Base-by-base conservation (phyloP, 2,113 vertebrate species). In the Chloroceryle aenea region DNA sequence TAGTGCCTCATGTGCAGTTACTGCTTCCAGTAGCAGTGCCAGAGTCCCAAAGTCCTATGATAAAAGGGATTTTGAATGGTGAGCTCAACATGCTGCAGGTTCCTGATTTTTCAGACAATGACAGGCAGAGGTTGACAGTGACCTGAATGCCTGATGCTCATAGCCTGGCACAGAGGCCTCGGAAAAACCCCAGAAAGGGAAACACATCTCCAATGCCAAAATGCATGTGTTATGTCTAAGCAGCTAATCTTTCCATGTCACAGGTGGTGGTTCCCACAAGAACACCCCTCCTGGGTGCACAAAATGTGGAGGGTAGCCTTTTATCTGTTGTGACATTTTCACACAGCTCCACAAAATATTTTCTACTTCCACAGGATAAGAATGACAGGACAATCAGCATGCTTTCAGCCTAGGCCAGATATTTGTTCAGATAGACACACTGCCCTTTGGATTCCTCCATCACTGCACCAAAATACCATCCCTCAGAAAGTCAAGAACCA, bases 101-200 rank as follows among this genome's bases (percentile, higher is more conserved):
- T 40, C 69, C 64, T 11, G 8, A 18, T 82, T 29, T 29, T 61
- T 52, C 69, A 83, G 62, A 20, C 42, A 50, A 5, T 2, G 18
- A 5, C 22, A 71, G 56, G 17, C n/a, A 43, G 29, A 55, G 23
- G 29, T 6, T 67, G 9, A 18, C 68, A 63, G 55, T 42, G 32
- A 47, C 6, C 6, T 55, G 16, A 66, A 12, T 2, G 1, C 8
- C 61, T 56, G 23, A 4, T 77, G 36, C n/a, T 87, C 30, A 4
- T 7, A 59, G 8, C 9, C 56, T 32, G 48, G 14, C 40, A 73
- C 22, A 20, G 36, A 12, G 8, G 4, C 5, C 22, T 50, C 0
- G 0, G 45, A 63, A 84, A 61, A 52, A 25, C 1, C 8, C 14
- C 0, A 0, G 47, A 55, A 78, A 47, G 9, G 43, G 38, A 71